These are phyloP conservation scores for Hirtodrosophila cameraria DNA, from an alignment of 2,888 invertebrate genomes.

Conservation along the genomic window DNA sequence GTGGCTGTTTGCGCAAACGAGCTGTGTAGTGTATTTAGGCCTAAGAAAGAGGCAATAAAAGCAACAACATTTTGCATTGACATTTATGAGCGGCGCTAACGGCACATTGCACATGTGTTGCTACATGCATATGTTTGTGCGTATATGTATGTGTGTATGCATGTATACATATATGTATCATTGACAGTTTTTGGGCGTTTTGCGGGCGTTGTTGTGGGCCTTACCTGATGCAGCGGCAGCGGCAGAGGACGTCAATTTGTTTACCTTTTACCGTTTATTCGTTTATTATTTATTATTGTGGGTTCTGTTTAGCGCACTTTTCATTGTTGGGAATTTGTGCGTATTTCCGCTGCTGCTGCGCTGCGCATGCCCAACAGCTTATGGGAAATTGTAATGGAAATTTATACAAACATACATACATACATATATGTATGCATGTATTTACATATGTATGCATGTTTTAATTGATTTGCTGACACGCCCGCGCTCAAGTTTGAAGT, in stretches of 20 bases:
- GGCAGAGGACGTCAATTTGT: conserved; percentile 35
- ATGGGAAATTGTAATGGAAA: conserved; percentile 66
- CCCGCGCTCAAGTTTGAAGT: conserved; percentile 24
- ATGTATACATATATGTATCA: conserved; percentile 20
- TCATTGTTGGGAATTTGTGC: conserved; percentile 62
- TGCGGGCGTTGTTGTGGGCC: conserved; percentile 30
- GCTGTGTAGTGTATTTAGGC: too few species aligned
- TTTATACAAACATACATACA: conserved; percentile 23
- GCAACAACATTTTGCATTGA: conserved; percentile 60
- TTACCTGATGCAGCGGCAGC: conserved; percentile 43
- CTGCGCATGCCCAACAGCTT: conserved; percentile 68
- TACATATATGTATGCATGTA: not conserved
- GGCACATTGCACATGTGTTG: conserved; percentile 47
- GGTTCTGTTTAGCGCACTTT: conserved; percentile 51
- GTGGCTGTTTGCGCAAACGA: too few species aligned
- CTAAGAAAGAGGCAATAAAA: too few species aligned
- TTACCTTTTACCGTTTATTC: conserved; percentile 33
- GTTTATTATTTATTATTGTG: conserved; percentile 52
- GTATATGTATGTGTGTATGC: not conserved
- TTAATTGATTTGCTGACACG: conserved; percentile 58
- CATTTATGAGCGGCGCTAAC: conserved; percentile 78
- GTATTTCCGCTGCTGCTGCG: conserved; percentile 39
- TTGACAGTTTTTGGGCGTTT: conserved; percentile 42
- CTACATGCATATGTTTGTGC: conserved; percentile 5
- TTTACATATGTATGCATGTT: conserved; percentile 19